Evolutionary conservation across 1,140 invertebrate species (phyloP), one percentile per base, ranked within the genome.

Genomic region (Achroia grisella): DNA sequence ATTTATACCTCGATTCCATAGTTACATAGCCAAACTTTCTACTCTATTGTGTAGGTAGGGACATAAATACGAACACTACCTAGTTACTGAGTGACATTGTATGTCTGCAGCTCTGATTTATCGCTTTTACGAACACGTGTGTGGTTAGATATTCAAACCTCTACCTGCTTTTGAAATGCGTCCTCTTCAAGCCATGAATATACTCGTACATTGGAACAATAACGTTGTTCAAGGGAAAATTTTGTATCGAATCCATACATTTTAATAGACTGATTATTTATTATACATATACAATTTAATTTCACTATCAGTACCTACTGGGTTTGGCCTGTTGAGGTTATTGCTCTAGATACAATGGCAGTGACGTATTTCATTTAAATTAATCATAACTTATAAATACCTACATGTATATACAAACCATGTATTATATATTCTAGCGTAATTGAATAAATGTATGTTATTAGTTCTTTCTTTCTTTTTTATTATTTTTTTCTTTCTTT

Each of bases 161-260:
- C 34, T 82, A 82, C 78, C 78, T 82, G 78, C 71, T 66, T 54
- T 67, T 58, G 52, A 64, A 68, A 71, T 52, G 62, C 37, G 55
- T 35, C 56, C 41, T 39, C 4, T 41, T 34, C 29, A 28, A 34
- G 41, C 42, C 49, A 44, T 48, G 48, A 60, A 61, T 55, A 11
- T 2, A 23, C n/a, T 12, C 6, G 33, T 34, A 52, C 39, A 11
- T 47, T 49, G 44, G 37, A 54, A 60, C 59, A 67, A 61, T 63
- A 64, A 55, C 56, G 37, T 59, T 59, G 57, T 62, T 65, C 62
- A 62, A 59, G 35, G 66, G 56, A 58, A 61, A 57, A 69, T 71
- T 63, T 57, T 44, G 49, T 67, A 69, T 69, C 69, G 56, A 23
- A 23, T 23, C n/a, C n/a, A n/a, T 23, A 23, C 17, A 23, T 23